Evolutionary conservation across 2,797 vertebrate species (phyloP), one percentile per base, ranked within the genome.

Genomic region (Anabacerthia variegaticeps): DNA sequence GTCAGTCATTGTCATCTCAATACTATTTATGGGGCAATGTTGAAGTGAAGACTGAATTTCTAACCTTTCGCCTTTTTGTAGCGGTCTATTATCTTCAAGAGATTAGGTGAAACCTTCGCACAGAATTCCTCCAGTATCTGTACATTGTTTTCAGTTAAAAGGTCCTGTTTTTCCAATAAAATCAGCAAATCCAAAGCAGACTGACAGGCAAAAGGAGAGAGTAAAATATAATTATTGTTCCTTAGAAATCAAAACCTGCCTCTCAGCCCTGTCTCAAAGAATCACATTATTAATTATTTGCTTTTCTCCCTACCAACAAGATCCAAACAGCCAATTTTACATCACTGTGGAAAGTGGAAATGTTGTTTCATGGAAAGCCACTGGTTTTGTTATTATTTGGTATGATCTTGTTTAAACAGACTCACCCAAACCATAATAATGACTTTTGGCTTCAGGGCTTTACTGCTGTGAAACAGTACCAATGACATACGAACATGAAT

Each of bases 181-280:
- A 66, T 85, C 94, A 99, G 97, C 56, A 99, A 79, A 48, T 98
- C 97, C 59, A 99, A 97, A 51, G 97, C 95, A 41, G 97, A 98
- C 99, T 99, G 96, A 74, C 95, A 98, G 84, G 65, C 67, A 96
- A 88, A 93, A 73, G 34, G 59, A 95, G 12, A 78, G 14, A 65
- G n/a, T n/a, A 72, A 69, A 85, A 63, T 8, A 39, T 5, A 71
- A 26, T 94, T 87, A 89, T 15, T 34, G 6, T 39, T 89, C 36
- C 15, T 80, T 27, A 87, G 49, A 92, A 89, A 54, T 89, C 21
- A 77, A 75, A 77, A 39, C 5, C 51, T 32, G 44, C 15, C 14
- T 55, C 62, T 81, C 49, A 89, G 39, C 27, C 66, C 55, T 65
- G 27, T 39, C n/a, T 78, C 74, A 78, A 39, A 18, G 30, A 79